These are phyloP conservation scores for Diachrysia chrysitis DNA, from an alignment of 2,888 invertebrate species.

Conservation along the genomic window DNA sequence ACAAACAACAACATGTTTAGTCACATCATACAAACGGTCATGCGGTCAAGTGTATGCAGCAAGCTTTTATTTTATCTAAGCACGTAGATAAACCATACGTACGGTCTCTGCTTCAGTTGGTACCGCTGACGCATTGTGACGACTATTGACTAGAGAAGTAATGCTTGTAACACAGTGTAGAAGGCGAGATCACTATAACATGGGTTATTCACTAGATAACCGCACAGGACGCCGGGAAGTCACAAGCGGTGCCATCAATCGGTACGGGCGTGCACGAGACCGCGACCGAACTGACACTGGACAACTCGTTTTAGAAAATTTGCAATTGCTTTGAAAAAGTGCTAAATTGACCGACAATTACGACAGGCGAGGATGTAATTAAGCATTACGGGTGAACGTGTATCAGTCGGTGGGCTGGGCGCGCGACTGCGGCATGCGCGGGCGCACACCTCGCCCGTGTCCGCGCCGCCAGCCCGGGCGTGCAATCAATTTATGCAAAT, in stretches of 20 bases:
- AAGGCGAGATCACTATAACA: conserved; percentile 77
- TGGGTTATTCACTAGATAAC: conserved; percentile 75
- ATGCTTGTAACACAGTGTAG: conserved; percentile 59
- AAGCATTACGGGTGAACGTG: conserved; percentile 83
- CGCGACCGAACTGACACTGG: conserved; percentile 66
- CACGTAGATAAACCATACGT: conserved; percentile 73
- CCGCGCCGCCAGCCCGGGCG: conserved; percentile 72
- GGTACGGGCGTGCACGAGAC: conserved; percentile 54
- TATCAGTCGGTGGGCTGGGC: conserved; percentile 85
- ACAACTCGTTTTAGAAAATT: conserved; percentile 69
- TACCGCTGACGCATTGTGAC: conserved; percentile 85
- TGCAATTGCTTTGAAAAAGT: conserved; percentile 74
- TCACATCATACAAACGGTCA: conserved; percentile 67
- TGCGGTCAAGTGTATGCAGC: conserved; percentile 63
- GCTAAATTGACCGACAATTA: conserved; percentile 80
- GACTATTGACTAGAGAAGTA: conserved; percentile 64
- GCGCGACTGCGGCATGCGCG: conserved; percentile 81
- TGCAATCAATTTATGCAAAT: conserved; percentile 89
- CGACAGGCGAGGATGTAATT: conserved; percentile 83
- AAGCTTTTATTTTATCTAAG: conserved; percentile 55
- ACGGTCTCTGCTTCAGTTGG: conserved; percentile 86
- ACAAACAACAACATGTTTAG: conserved; percentile 64
- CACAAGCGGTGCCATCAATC: conserved; percentile 67
- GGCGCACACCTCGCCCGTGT: conserved; percentile 71
- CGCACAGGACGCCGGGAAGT: conserved; percentile 68